phyloP scores from a whole-genome alignment of 2,888 invertebrate genomes.

The Sceliomorpha sp. region DNA sequence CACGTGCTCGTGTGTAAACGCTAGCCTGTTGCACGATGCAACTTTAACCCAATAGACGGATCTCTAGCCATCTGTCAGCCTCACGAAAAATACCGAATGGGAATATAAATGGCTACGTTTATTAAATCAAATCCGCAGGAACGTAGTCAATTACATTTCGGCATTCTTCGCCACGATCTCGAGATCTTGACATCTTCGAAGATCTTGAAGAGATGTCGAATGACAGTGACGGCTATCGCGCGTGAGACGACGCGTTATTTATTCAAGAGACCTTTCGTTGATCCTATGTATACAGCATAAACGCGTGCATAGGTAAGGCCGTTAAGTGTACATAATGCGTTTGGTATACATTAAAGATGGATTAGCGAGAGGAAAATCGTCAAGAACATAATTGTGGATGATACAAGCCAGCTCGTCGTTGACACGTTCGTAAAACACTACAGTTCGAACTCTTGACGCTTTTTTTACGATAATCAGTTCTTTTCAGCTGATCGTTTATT shows the following conservation, averaged over 20 bases:
- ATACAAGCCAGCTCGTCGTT: too few relatives aligned
- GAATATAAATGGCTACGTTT: constrained; percentile 29
- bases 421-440: too few relatives aligned
- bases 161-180: constrained; percentile 29
- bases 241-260: constrained; percentile 36
- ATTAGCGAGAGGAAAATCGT: too few relatives aligned
- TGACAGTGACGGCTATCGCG: constrained; percentile 7
- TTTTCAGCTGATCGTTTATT: too few relatives aligned
- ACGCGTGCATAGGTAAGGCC: constrained; percentile 12
- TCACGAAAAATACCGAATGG: constrained; percentile 18
- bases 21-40: constrained; percentile 50
- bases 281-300: constrained; percentile 20
- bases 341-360: too few relatives aligned
- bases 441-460: too few relatives aligned
- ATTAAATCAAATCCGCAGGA: constrained; percentile 20
- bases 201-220: constrained; percentile 12
- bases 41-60: constrained; percentile 55
- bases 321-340: too few relatives aligned
- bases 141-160: constrained; percentile 37
- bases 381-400: too few relatives aligned
- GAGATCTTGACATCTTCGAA: constrained; percentile 29
- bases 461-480: too few relatives aligned
- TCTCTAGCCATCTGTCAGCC: constrained; percentile 47
- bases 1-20: constrained; percentile 42
- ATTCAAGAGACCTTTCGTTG: constrained; percentile 37